Evolutionary conservation across 2,113 vertebrate species (phyloP), one percentile per base, ranked within the genome.

Genomic region (Coreoperca whiteheadi): DNA sequence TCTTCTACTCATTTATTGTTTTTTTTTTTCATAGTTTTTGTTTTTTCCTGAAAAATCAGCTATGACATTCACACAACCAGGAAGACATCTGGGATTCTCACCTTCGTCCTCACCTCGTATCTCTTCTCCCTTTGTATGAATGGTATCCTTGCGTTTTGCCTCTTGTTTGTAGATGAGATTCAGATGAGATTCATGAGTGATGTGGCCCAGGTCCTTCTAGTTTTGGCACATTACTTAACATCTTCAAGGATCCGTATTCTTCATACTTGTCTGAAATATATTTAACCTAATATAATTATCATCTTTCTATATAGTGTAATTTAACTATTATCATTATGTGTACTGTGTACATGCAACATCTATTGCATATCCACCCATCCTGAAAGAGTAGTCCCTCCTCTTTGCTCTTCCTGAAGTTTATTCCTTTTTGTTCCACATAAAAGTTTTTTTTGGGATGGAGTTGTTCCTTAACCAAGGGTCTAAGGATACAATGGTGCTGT

Each of bases 41-140:
- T 70, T 39, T 70, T 39, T 61, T 7, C 2, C 21, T 65, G 1
- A 59, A 68, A 80, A 56, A 63, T 43, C 61, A 41, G 37, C 41
- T 54, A 69, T 70, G 23, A 73, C 67, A 79, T 53, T 76, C 69
- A 65, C 48, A 71, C 64, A 46, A 57, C 41, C 43, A 48, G 34
- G 34, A 50, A 65, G 61, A 67, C 25, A 6, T 68, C 53, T 63
- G 0, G 0, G 10, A 66, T 67, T 77, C 46, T 72, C 60, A 39
- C 79, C 12, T 72, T 64, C 43, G 6, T 68, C 61, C 59, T 78
- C 78, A 71, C 34, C 74, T 67, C 41, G 66, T 66, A 14, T 43
- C 54, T 68, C 11, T 10, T 23, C 1, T 50, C 23, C 28, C 56
- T 74, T 77, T 64, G 59, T 56, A 64, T 48, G 54, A 75, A 46